Base-by-base conservation (phyloP, 2,888 invertebrate genomes). In the Onthophagus sagittarius region DNA sequence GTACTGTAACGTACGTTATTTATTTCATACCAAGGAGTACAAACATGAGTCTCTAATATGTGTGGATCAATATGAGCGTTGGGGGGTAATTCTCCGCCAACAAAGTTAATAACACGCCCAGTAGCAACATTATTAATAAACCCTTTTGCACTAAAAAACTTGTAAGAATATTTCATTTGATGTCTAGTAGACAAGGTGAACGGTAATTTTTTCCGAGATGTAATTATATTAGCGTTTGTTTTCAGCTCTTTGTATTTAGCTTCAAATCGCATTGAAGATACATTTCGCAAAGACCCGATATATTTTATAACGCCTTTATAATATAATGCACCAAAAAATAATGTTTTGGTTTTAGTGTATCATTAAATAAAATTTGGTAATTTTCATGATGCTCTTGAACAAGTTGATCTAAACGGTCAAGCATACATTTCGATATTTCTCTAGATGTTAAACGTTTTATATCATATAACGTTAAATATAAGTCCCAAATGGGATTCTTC, bases 161-260 rank as follows among this genome's bases (percentile, higher is more conserved):
- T 64, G 64, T 64, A 64, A 7, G 1, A 64, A 13, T 15, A 64
- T 62, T 62, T 71, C 13, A 76, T 69, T 71, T 77, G 77, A 67
- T 74, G 64, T 73, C 73, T 75, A 11, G 70, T 14, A 64, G 77
- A 71, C 69, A 77, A 65, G 15, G 75, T 72, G 32, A 72, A 71
- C 14, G 74, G 72, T 62, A 78, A 72, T 75, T 77, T 77, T 64
- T 70, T 74, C 4, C 77, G 72, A 33, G 76, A 76, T n/a, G 73
- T 69, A 7, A 74, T 71, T 71, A 53, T 70, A 69, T 69, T 71
- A 15, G 77, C 73, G 53, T 72, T 69, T 11, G 62, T 63, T 73
- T 78, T 79, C 13, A 76, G 72, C 32, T 75, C 72, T 64, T 73
- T 74, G 69, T 78, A 77, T 71, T 77, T 77, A 3, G 74, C 74